Base-by-base conservation (phyloP, 1,140 invertebrate genomes). In the Solenopsis fugax region DNA sequence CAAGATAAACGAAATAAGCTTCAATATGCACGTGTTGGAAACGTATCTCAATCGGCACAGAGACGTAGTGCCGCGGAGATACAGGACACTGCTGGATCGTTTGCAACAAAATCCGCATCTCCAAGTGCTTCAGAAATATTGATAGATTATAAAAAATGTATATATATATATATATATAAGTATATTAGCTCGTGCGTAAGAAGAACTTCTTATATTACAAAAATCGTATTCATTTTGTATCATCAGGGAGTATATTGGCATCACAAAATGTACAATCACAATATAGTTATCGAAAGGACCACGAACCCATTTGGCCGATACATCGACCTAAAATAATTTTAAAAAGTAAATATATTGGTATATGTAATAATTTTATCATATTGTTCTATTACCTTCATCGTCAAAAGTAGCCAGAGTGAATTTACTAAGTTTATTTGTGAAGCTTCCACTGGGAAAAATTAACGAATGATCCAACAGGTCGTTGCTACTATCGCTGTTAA, bases 321-420 rank as follows among this genome's bases (percentile, higher is more conserved):
- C 97, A 97, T 75, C 96, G 96, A 67, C 97, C 96, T 96, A 75
- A 94, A 95, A 87, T 78, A 7, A 90, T 90, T 86, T 69, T 48
- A 13, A 77, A 60, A 45, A 29, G 24, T 73, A 54, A 72, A 80
- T 45, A 56, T 69, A 34, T 6, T 41, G 4, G 52, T 7, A 52
- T 41, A 78, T 0, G 2, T 0, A 1, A 54, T 1, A n/a, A 37
- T 10, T 13, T 76, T 45, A 10, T 16, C 10, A 9, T 73, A 45
- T 21, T 50, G 4, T 13, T 18, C 69, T 5, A 71, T 90, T 95
- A 96, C 96, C 98, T 93, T 98, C 96, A 50, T 98, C 98, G 92
- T 98, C 98, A 93, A 98, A 98, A 4, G 98, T 98, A 21, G 98
- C 98, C 56, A 99, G 96, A 41, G 98, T 98, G 52, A 99, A 96